A percentile compares a stretch with the other conserved stretches of the same genome.
These are phyloP conservation scores for Chiloscyllium punctatum DNA, from an alignment of 2,797 vertebrate genomes.

Conservation along the genomic window DNA sequence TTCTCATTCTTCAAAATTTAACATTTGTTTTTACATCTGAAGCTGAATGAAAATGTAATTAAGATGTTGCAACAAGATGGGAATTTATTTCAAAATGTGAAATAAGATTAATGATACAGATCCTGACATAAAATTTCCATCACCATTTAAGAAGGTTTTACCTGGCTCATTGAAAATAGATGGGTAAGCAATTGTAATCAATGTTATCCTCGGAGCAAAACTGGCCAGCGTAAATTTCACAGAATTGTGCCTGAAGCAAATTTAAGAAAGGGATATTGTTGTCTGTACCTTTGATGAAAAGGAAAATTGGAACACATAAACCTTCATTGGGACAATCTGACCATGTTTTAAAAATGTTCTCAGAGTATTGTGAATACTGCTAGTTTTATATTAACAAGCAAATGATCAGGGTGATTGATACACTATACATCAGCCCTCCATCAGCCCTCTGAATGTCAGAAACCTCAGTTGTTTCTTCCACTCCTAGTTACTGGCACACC, in stretches of 20 bases:
- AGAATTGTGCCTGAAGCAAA: neutral
- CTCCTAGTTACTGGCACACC: too few species aligned
- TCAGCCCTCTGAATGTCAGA: too few species aligned
- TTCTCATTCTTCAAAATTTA: neutral
- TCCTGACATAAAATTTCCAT: neutral
- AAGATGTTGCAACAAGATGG: neutral
- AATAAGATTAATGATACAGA: neutral
- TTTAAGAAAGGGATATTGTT: neutral
- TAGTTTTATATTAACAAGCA: neutral
- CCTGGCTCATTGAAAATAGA: neutral
- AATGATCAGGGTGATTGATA: neutral
- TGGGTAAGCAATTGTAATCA: neutral
- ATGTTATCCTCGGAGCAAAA: neutral
- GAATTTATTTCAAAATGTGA: neutral
- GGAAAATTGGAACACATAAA: neutral
- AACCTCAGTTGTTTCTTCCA: too few species aligned
- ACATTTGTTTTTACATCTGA: neutral
- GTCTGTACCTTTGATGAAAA: neutral
- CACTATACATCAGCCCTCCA: neutral
- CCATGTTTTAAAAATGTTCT: neutral
- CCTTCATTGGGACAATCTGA: neutral
- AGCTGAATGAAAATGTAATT: neutral
- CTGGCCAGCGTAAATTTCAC: neutral
- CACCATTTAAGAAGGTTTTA: neutral
- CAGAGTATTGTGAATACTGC: neutral